Percentiles rank a stretch among this genome's conserved stretches.
Evolutionary conservation across 92 coral and sea anemone species (phyloP).

Genomic region (Parazoanthus atlanticus): DNA sequence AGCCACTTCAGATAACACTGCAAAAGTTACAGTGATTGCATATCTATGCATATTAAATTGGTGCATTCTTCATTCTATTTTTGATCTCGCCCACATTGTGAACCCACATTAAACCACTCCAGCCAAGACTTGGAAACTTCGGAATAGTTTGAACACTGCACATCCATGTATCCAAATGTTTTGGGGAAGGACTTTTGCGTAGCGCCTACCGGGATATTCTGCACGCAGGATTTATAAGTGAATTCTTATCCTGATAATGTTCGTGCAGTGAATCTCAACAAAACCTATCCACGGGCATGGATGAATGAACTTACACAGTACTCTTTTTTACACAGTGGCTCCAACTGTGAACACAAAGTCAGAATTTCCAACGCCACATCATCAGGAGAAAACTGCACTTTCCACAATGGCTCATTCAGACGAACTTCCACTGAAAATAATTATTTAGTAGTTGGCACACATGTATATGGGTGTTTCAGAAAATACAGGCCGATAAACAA

Average conservation of each 20-base stretch:
- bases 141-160: too few relatives aligned
- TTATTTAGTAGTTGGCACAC: not conserved
- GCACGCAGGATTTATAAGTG: not conserved
- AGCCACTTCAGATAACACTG: too few relatives aligned
- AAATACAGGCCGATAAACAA: not conserved
- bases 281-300: not conserved
- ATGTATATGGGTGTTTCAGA: not conserved
- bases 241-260: not conserved
- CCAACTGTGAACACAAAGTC: constrained; percentile 91
- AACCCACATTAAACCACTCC: too few relatives aligned
- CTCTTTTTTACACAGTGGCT: constrained; percentile 87
- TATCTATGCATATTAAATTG: too few relatives aligned
- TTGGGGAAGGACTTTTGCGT: not conserved
- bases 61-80: too few relatives aligned
- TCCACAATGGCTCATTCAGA: constrained; percentile 95
- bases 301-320: constrained; percentile 70
- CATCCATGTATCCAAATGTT: not conserved
- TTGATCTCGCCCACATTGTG: too few relatives aligned
- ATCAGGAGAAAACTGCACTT: constrained; percentile 88
- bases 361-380: constrained; percentile 94
- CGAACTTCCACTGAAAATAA: constrained; percentile 82
- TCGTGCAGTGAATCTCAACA: not conserved
- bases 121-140: too few relatives aligned
- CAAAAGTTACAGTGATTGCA: too few relatives aligned
- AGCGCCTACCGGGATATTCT: too few relatives aligned